Evolutionary conservation across 2,797 vertebrate genomes (phyloP).

Genomic region (Pangasius mekongensis): DNA sequence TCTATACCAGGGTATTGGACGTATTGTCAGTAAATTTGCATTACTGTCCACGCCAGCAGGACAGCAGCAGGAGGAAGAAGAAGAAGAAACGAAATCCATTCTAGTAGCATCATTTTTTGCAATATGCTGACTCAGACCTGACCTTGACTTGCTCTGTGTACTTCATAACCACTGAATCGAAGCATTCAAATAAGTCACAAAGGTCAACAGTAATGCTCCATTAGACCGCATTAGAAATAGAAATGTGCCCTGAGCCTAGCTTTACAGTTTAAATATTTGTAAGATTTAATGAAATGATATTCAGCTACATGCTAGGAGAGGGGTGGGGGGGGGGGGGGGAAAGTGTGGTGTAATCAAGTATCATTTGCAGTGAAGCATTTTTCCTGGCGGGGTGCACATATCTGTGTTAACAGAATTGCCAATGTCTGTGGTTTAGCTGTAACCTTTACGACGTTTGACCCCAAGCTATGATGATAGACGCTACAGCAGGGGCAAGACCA

Average conservation of each 20-base stretch:
- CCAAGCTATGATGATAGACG: neutral
- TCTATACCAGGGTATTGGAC: neutral
- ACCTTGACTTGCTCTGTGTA: slow-evolving; percentile 12
- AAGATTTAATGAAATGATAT: slow-evolving; percentile 13
- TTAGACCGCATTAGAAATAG: neutral
- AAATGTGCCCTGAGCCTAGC: neutral
- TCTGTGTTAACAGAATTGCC: neutral
- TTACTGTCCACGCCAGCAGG: neutral
- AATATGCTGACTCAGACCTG: slow-evolving; percentile 7
- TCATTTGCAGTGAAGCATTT: neutral
- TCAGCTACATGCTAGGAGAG: neutral
- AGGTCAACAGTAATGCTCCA: neutral
- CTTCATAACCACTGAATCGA: neutral
- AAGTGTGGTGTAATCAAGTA: neutral
- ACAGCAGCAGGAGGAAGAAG: neutral
- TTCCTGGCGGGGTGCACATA: neutral
- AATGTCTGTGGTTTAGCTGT: neutral
- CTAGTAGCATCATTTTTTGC: neutral
- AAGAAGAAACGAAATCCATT: neutral
- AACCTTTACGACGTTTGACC: neutral
- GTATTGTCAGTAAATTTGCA: neutral
- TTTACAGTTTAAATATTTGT: slow-evolving; percentile 1
- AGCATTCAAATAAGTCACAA: neutral
- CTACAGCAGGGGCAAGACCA: neutral
- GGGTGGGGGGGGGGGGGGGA: neutral